Conservation (phyloP, 2,888 invertebrate species). For the Cephus sareptanus region DNA sequence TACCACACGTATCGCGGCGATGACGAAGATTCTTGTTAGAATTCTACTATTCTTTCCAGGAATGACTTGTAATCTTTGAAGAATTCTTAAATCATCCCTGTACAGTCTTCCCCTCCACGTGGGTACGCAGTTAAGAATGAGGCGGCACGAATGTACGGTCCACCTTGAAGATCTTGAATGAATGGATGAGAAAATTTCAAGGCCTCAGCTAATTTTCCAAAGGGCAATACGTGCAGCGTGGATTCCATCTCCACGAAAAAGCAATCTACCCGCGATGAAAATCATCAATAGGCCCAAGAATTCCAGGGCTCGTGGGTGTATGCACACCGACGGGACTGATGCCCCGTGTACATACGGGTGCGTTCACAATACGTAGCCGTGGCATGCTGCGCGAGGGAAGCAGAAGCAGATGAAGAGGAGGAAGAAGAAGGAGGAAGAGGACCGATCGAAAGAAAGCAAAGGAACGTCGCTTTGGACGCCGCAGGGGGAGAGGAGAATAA, state of each 20-base stretch:
- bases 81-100: neutral
- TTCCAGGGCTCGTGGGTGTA: neutral
- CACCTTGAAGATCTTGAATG: neutral
- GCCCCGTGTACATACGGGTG: constrained; percentile 5
- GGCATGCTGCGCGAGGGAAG: constrained; percentile 12
- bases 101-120: neutral
- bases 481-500: constrained; percentile 24
- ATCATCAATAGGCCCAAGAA: constrained; percentile 16
- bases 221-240: neutral
- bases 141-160: neutral
- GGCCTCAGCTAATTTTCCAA: neutral
- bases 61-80: neutral
- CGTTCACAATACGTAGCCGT: neutral
- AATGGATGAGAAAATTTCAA: neutral
- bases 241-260: constrained; percentile 2
- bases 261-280: constrained; percentile 21
- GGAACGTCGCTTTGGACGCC: constrained; percentile 27
- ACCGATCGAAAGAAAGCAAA: constrained; percentile 20
- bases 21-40: neutral
- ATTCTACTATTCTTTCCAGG: neutral
- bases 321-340: constrained; percentile 1
- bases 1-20: neutral
- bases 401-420: constrained; percentile 9
- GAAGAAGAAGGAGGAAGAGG: constrained; percentile 17
- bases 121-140: neutral